Percentiles rank a stretch among this genome's conserved stretches.
phyloP scores from a whole-genome alignment of 2,797 vertebrate species.

The Gobio occitaniae region DNA sequence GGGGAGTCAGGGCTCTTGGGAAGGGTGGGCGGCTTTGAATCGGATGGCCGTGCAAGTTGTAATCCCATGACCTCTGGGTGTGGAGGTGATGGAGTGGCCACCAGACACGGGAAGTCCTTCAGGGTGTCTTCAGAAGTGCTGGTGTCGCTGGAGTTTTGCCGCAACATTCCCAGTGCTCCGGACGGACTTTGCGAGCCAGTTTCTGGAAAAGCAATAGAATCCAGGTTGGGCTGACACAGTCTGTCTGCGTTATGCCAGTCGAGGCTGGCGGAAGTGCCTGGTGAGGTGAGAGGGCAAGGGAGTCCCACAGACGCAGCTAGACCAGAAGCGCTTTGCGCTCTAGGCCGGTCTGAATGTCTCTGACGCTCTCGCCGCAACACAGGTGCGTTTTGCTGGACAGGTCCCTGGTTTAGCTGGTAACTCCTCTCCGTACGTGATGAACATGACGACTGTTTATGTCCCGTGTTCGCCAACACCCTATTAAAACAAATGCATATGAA shows the following conservation, averaged over 20 bases:
- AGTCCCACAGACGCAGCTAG: constrained; percentile 81
- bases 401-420: constrained; percentile 43
- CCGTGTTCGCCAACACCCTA: constrained; percentile 60
- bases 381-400: constrained; percentile 49
- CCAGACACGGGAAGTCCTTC: constrained; percentile 63
- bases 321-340: constrained; percentile 68
- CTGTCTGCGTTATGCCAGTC: constrained; percentile 65
- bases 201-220: constrained; percentile 68
- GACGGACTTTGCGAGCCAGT: not conserved
- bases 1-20: constrained; percentile 38
- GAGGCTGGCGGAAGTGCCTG: constrained; percentile 61
- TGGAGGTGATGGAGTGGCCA: constrained; percentile 24
- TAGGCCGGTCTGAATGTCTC: constrained; percentile 73
- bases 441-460: constrained; percentile 2
- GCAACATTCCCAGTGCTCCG: constrained; percentile 17
- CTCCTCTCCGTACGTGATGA: constrained; percentile 36
- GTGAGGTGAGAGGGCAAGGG: constrained; percentile 70
- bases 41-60: not conserved
- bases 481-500: constrained; percentile 33
- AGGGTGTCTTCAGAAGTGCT: constrained; percentile 60
- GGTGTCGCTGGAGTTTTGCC: constrained; percentile 62
- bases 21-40: not conserved
- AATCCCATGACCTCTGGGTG: constrained; percentile 29
- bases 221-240: constrained; percentile 71
- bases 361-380: constrained; percentile 68